phyloP scores from a whole-genome alignment of 2,113 vertebrate genomes.

The Nothocercus julius region DNA sequence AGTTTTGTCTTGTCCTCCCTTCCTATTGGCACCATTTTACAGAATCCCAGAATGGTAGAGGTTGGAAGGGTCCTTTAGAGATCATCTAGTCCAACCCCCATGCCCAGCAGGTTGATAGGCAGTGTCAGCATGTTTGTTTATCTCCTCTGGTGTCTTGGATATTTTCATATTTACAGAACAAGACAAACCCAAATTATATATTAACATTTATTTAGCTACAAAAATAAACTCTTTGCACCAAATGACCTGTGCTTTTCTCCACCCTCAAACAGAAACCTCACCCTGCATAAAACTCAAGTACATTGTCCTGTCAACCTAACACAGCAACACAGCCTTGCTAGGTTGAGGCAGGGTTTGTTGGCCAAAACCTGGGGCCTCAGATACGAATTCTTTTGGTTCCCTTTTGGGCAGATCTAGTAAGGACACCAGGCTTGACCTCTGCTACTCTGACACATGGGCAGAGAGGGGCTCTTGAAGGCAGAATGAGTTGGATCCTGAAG shows the following conservation, averaged over 20 bases:
- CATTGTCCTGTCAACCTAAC: neutral
- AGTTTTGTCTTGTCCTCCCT: neutral
- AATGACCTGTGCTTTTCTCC: neutral
- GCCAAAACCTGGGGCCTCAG: neutral
- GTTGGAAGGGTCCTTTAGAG: neutral
- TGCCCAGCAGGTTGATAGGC: neutral
- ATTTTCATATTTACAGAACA: neutral
- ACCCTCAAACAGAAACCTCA: neutral
- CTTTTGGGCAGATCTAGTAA: neutral
- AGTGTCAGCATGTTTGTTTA: neutral
- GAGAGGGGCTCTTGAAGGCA: neutral
- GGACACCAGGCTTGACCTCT: neutral
- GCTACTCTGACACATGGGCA: neutral
- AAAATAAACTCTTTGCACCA: neutral
- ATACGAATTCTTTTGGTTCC: neutral
- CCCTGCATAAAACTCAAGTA: neutral
- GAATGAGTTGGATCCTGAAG: neutral
- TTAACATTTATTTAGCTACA: neutral
- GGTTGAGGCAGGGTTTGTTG: neutral
- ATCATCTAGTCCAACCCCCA: neutral
- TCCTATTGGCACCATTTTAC: neutral
- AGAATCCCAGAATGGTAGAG: neutral
- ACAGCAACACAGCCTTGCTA: neutral
- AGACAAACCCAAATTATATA: neutral
- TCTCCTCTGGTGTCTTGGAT: neutral